Evolutionary conservation across 2,888 invertebrate genomes (phyloP).

Genomic region (Noctua comes): DNA sequence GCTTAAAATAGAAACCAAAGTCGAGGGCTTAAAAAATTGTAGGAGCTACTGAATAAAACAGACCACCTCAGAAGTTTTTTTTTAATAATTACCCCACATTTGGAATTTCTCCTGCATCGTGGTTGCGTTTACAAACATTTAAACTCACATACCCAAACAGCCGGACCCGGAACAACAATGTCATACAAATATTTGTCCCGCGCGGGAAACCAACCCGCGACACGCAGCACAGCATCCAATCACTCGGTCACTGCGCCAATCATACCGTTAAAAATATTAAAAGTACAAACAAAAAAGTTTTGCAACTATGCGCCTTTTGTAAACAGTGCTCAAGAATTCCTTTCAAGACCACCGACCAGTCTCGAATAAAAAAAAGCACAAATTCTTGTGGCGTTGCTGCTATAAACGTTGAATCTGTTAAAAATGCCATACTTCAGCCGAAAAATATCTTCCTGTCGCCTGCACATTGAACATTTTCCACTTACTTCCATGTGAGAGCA

Average conservation of each 20-base stretch:
- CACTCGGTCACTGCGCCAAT: too few relatives aligned
- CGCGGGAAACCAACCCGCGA: too few relatives aligned
- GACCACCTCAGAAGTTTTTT: too few relatives aligned
- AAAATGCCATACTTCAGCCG: constrained; percentile 64
- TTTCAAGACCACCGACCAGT: not conserved
- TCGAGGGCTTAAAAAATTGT: too few relatives aligned
- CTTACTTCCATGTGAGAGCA: constrained; percentile 73
- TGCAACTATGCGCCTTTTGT: constrained; percentile 1
- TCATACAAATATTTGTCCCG: too few relatives aligned
- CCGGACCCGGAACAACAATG: too few relatives aligned
- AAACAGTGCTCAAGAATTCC: not conserved
- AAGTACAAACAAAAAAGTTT: constrained; percentile 8
- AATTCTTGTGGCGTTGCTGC: constrained; percentile 11
- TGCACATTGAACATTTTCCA: constrained; percentile 73
- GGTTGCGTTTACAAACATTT: too few relatives aligned
- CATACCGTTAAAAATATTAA: not conserved
- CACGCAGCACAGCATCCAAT: too few relatives aligned
- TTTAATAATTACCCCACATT: too few relatives aligned
- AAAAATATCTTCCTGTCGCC: constrained; percentile 69
- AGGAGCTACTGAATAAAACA: too few relatives aligned
- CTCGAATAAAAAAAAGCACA: not conserved
- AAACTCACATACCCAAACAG: too few relatives aligned
- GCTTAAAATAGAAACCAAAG: not conserved
- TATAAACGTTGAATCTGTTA: constrained; percentile 42
- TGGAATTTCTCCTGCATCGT: too few relatives aligned